Evolutionary conservation across 2,797 vertebrate genomes (phyloP).

Genomic region (Sebastiscus tertius): DNA sequence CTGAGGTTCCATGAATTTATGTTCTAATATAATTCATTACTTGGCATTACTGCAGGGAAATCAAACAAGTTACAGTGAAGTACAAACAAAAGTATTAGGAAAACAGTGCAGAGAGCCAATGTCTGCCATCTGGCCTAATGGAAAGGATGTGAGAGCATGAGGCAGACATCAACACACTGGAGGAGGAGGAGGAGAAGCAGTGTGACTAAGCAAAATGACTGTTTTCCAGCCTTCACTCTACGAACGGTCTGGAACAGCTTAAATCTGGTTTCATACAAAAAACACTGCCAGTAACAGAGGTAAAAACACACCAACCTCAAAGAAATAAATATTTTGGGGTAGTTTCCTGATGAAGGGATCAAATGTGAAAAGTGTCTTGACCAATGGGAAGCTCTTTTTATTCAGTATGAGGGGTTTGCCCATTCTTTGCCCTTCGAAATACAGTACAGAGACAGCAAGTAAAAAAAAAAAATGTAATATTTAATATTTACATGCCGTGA

Average conservation of each 20-base stretch:
- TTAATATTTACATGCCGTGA: no score
- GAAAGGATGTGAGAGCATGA: slow-evolving; percentile 59
- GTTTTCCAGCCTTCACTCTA: slow-evolving; percentile 38
- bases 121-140: slow-evolving; percentile 54
- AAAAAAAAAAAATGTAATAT: no score
- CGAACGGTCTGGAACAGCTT: slow-evolving; percentile 49
- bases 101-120: slow-evolving; percentile 34
- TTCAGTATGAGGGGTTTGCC: background rate
- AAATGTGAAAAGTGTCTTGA: slow-evolving; percentile 22
- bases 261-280: slow-evolving; percentile 27
- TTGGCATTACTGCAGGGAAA: background rate
- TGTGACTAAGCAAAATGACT: slow-evolving; percentile 56
- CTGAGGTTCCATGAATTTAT: background rate
- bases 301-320: slow-evolving; percentile 38
- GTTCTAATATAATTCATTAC: background rate
- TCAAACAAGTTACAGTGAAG: slow-evolving; percentile 11
- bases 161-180: slow-evolving; percentile 50
- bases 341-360: slow-evolving; percentile 23
- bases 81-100: slow-evolving; percentile 27
- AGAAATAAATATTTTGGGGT: slow-evolving; percentile 47
- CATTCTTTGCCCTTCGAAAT: background rate
- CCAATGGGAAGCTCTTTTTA: slow-evolving; percentile 19
- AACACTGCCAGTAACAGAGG: slow-evolving; percentile 30
- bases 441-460: no score
- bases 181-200: slow-evolving; percentile 18